These are phyloP conservation scores for Heliconius ismenius DNA, from an alignment of 2,888 invertebrate species.

Conservation along the genomic window DNA sequence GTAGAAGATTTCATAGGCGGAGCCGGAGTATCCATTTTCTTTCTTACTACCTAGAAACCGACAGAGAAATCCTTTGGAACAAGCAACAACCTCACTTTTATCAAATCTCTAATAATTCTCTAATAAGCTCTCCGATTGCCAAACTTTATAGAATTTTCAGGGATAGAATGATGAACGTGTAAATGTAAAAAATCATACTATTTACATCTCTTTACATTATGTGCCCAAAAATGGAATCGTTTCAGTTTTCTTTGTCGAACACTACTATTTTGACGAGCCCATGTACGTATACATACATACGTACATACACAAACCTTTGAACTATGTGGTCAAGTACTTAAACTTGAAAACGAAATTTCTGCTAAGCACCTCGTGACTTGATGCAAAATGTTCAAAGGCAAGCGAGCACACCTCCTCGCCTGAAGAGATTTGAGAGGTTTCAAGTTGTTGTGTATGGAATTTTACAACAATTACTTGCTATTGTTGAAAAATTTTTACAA, in stretches of 20 bases:
- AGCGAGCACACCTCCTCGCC: not conserved
- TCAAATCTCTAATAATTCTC: too few relatives aligned
- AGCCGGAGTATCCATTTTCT: too few relatives aligned
- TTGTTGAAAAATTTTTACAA: not conserved
- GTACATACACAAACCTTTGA: slow-evolving; percentile 2
- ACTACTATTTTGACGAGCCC: not conserved
- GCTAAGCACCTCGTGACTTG: slow-evolving; percentile 11
- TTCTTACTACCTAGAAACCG: too few relatives aligned
- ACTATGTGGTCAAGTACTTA: slow-evolving; percentile 9
- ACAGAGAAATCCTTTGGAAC: too few relatives aligned
- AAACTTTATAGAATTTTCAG: too few relatives aligned
- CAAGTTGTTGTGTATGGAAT: not conserved
- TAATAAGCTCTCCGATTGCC: too few relatives aligned
- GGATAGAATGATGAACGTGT: too few relatives aligned
- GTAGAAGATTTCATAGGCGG: too few relatives aligned
- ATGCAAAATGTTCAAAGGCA: not conserved
- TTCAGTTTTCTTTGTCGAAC: not conserved
- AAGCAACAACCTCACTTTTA: too few relatives aligned
- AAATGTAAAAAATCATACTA: too few relatives aligned
- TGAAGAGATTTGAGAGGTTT: not conserved
- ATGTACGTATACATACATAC: not conserved
- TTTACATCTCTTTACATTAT: too few relatives aligned
- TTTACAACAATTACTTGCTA: not conserved
- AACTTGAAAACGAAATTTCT: slow-evolving; percentile 15
- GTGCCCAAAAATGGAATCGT: too few relatives aligned